Conservation (phyloP, 1,140 invertebrate genomes). For the Rhopalosiphum maidis region DNA sequence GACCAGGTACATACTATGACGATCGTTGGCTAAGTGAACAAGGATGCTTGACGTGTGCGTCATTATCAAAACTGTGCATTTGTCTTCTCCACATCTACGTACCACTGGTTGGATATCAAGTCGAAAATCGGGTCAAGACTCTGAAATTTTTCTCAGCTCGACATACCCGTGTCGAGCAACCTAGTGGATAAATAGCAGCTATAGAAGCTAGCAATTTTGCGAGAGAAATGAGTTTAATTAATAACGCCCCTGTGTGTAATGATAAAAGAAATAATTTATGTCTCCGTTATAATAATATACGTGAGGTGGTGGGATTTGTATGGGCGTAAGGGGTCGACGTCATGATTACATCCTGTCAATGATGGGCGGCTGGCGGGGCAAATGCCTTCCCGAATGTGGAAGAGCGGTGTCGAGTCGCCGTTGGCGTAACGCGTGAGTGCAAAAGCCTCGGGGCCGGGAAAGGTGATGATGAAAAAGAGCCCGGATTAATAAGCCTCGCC, state of each 20-base stretch:
- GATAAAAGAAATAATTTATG: slow-evolving; percentile 58
- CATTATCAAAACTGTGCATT: neutral
- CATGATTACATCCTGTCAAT: slow-evolving; percentile 48
- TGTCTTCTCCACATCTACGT: neutral
- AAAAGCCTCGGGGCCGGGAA: neutral
- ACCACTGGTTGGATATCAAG: neutral
- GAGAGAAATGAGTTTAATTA: slow-evolving; percentile 57
- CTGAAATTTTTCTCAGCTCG: neutral
- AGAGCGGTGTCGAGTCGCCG: neutral
- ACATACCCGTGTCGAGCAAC: neutral
- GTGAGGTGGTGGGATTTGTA: slow-evolving; percentile 48
- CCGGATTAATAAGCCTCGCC: slow-evolving; percentile 50
- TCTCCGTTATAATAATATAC: slow-evolving; percentile 38
- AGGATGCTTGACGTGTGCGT: neutral
- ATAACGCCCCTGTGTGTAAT: slow-evolving; percentile 44
- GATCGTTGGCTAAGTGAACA: neutral
- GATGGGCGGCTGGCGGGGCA: neutral
- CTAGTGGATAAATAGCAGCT: neutral
- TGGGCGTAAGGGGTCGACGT: slow-evolving; percentile 21
- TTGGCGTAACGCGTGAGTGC: neutral
- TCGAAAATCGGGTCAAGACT: neutral
- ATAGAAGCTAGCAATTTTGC: neutral
- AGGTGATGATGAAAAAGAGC: slow-evolving; percentile 56
- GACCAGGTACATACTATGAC: neutral
- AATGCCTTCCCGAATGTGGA: neutral